These are phyloP conservation scores for Phataginus tetradactyla DNA, from an alignment of 2,797 vertebrate genomes.

Conservation along the genomic window DNA sequence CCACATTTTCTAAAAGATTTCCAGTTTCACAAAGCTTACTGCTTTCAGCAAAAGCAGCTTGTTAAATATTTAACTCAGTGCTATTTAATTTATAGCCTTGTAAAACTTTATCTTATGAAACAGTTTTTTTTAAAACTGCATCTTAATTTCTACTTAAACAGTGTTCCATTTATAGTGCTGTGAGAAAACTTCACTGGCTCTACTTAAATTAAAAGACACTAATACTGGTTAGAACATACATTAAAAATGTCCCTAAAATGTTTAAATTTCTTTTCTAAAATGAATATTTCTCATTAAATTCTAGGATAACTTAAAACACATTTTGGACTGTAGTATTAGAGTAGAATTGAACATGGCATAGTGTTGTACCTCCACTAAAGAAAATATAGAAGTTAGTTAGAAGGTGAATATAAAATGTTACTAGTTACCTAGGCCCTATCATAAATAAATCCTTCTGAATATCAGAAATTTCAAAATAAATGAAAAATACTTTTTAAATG, in stretches of 20 bases:
- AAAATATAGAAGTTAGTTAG: background rate
- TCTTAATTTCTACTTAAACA: background rate
- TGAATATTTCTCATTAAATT: background rate
- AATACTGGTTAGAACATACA: background rate
- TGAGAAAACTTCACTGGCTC: background rate
- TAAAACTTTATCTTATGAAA: background rate
- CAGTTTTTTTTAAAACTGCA: background rate
- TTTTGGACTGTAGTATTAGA: background rate
- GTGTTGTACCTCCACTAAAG: background rate
- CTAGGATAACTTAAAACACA: background rate
- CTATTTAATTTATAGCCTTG: background rate
- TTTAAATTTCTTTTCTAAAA: slow-evolving; percentile 31
- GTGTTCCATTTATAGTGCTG: background rate
- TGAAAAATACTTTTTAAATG: slow-evolving; percentile 7
- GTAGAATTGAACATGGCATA: background rate
- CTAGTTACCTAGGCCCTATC: background rate
- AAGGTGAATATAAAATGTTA: background rate
- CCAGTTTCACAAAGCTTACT: background rate
- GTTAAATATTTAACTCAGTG: background rate
- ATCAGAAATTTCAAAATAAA: background rate
- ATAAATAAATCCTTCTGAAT: background rate
- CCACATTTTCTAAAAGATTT: background rate
- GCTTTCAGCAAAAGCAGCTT: slow-evolving; percentile 9
- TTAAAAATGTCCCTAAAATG: background rate
- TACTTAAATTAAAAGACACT: slow-evolving; percentile 8